Conservation (phyloP, 2,113 vertebrate species). For the Peucedramus taeniatus region DNA sequence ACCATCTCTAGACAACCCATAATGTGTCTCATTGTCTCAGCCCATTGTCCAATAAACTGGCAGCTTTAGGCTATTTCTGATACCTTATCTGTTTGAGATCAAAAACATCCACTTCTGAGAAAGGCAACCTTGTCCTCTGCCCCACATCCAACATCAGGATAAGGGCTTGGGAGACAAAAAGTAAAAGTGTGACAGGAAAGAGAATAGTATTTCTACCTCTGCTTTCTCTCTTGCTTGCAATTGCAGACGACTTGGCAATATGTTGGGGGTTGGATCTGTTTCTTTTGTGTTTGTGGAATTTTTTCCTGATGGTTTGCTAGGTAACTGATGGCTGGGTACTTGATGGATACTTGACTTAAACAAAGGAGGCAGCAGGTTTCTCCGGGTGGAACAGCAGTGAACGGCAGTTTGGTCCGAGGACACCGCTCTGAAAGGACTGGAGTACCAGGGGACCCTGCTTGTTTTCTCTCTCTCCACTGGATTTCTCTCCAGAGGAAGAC, state of each 20-base stretch:
- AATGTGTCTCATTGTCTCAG: background rate
- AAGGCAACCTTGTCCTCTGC: accelerated
- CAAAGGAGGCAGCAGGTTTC: no score
- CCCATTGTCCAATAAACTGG: background rate
- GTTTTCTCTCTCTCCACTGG: no score
- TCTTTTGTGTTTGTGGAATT: no score
- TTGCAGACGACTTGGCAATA: background rate
- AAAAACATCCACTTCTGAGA: background rate
- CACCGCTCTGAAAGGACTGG: no score
- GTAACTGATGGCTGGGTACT: no score
- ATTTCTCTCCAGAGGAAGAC: no score
- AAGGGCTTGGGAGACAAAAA: background rate
- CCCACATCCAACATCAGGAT: background rate
- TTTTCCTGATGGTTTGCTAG: no score
- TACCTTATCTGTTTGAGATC: background rate
- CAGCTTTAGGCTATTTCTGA: background rate
- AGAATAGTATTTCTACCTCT: background rate
- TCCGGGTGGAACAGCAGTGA: no score
- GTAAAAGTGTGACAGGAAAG: background rate
- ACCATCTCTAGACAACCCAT: background rate
- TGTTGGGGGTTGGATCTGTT: no score
- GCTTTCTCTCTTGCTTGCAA: background rate
- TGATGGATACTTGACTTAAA: no score
- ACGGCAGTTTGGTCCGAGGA: no score
- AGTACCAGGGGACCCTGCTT: no score